Evolutionary conservation across 2,113 vertebrate species (phyloP).

Genomic region (Daphoenositta chrysoptera): DNA sequence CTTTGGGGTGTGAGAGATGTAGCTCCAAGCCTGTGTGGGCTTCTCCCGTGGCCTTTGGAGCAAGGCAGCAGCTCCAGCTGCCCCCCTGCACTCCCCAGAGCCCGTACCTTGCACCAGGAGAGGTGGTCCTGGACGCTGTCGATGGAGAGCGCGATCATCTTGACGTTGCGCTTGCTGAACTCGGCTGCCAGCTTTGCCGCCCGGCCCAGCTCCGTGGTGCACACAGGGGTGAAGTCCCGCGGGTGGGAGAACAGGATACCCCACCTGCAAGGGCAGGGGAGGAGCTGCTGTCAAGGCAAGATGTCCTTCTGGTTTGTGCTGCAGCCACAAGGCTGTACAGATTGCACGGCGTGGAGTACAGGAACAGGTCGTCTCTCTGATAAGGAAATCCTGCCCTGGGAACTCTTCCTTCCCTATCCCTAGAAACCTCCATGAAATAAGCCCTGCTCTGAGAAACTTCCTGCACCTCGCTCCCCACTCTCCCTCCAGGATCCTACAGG

Average conservation of each 20-base stretch:
- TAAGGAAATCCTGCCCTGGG: neutral
- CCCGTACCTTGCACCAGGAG: conserved; percentile 87
- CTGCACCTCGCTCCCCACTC: rapidly evolving
- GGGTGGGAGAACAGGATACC: conserved; percentile 96
- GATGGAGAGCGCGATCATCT: conserved; percentile 93
- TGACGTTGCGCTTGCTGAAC: conserved; percentile 88
- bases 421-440: neutral
- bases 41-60: neutral
- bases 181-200: conserved; percentile 79
- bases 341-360: rapidly evolving
- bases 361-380: neutral
- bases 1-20: neutral
- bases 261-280: conserved; percentile 79
- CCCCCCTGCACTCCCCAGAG: rapidly evolving
- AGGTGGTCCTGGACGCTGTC: conserved; percentile 91
- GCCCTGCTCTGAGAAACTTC: neutral
- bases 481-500: neutral
- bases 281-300: neutral
- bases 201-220: conserved; percentile 92
- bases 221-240: conserved; percentile 92
- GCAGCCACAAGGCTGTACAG: neutral
- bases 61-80: neutral
- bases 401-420: neutral
- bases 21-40: neutral
- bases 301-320: rapidly evolving